A percentile compares a stretch with the other conserved stretches of the same genome.
Evolutionary conservation across 2,888 invertebrate genomes (phyloP).

Genomic region (Charanyca ferruginea): DNA sequence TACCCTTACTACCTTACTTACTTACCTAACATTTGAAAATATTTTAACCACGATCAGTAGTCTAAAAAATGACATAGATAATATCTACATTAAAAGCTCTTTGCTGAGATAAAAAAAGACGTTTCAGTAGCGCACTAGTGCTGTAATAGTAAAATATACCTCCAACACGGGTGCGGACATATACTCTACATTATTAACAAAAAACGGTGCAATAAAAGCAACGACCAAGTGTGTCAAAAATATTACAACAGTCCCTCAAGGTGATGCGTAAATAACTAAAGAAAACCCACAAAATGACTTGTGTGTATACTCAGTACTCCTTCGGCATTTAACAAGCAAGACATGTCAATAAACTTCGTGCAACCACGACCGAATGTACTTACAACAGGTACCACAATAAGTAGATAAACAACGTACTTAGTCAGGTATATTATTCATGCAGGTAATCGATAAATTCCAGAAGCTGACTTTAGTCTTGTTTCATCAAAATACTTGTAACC

Average conservation of each 20-base stretch:
- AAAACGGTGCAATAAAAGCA: not conserved
- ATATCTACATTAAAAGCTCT: too few relatives aligned
- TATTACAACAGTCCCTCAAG: slow-evolving; percentile 60
- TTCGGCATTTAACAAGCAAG: slow-evolving; percentile 59
- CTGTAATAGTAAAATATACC: not conserved
- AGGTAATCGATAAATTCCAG: slow-evolving; percentile 24
- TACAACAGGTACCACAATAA: slow-evolving; percentile 35
- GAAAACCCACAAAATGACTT: slow-evolving; percentile 46
- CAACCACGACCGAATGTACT: slow-evolving; percentile 56
- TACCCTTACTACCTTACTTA: too few relatives aligned
- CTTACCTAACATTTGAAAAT: too few relatives aligned
- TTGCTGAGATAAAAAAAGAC: too few relatives aligned
- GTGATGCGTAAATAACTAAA: slow-evolving; percentile 68
- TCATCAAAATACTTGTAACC: slow-evolving; percentile 7
- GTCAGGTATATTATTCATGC: slow-evolving; percentile 22
- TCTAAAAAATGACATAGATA: too few relatives aligned
- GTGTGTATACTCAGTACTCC: slow-evolving; percentile 30
- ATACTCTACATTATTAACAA: not conserved
- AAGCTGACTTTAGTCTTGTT: slow-evolving; percentile 15
- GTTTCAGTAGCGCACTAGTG: not conserved
- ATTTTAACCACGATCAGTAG: not conserved
- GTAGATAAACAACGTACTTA: slow-evolving; percentile 27
- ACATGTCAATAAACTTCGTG: slow-evolving; percentile 65
- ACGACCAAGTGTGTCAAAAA: not conserved
- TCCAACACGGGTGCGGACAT: not conserved